phyloP scores from a whole-genome alignment of 2,113 vertebrate species.

The Rattus rattus region DNA sequence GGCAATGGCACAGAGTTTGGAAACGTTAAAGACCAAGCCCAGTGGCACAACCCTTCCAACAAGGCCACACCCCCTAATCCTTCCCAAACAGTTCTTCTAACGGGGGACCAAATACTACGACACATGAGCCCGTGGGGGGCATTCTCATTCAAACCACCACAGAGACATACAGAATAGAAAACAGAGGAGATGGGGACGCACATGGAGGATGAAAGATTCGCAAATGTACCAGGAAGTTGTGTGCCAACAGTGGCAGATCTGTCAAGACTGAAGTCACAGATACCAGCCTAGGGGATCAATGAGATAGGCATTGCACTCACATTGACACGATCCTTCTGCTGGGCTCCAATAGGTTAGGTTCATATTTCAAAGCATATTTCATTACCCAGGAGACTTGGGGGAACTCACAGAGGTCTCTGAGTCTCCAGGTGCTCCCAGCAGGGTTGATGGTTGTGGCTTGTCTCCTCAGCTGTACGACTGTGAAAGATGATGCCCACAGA shows the following conservation, averaged over 20 bases:
- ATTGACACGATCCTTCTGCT: neutral
- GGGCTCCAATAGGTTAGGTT: neutral
- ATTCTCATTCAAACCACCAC: neutral
- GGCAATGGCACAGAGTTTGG: neutral
- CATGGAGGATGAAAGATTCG: neutral
- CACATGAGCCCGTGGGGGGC: neutral
- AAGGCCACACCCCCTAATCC: neutral
- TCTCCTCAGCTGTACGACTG: neutral
- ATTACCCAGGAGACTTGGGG: neutral
- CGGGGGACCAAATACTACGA: neutral
- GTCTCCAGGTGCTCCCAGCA: neutral
- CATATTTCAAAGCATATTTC: neutral
- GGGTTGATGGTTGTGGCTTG: neutral
- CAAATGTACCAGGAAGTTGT: neutral
- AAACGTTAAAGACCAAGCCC: neutral
- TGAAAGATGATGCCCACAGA: neutral
- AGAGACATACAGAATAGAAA: neutral
- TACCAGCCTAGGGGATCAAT: neutral
- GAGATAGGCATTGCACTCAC: neutral
- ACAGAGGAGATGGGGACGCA: neutral
- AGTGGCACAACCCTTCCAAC: neutral
- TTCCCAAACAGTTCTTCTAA: neutral
- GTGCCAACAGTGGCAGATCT: neutral
- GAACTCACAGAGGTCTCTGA: neutral
- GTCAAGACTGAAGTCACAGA: neutral